These are phyloP conservation scores for Acridotheres tristis DNA, from an alignment of 2,797 vertebrate species.

Conservation along the genomic window DNA sequence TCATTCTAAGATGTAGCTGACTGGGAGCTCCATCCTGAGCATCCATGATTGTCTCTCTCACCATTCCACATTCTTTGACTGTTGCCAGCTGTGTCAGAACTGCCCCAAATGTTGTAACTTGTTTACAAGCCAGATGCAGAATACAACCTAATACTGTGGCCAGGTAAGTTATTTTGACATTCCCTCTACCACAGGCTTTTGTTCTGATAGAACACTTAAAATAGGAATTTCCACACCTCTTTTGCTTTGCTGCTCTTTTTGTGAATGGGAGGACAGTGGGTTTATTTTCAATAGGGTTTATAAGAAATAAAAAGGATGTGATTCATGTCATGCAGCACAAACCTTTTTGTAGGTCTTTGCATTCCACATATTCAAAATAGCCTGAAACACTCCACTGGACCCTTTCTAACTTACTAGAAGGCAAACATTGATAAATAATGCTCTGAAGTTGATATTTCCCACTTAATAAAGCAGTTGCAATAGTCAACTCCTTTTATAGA, in stretches of 20 bases:
- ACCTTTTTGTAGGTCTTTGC: neutral
- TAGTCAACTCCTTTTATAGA: neutral
- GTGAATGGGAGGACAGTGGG: neutral
- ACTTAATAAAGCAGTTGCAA: neutral
- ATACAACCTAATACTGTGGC: neutral
- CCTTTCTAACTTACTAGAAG: neutral
- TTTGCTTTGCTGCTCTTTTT: neutral
- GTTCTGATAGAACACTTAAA: neutral
- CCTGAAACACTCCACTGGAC: neutral
- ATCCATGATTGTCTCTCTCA: neutral
- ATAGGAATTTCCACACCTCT: neutral
- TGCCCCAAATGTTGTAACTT: neutral
- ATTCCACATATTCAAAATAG: neutral
- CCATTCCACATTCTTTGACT: neutral
- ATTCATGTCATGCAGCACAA: fast-evolving
- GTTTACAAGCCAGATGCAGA: neutral
- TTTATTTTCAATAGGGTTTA: neutral
- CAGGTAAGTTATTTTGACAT: neutral
- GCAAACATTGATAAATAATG: neutral
- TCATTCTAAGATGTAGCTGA: neutral
- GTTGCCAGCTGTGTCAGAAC: neutral
- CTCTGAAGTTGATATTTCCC: neutral
- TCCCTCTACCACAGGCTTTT: neutral
- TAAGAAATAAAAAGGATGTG: too few relatives aligned
- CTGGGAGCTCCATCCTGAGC: neutral